Evolutionary conservation across 2,797 vertebrate species (phyloP).

Genomic region (Bradypus variegatus): DNA sequence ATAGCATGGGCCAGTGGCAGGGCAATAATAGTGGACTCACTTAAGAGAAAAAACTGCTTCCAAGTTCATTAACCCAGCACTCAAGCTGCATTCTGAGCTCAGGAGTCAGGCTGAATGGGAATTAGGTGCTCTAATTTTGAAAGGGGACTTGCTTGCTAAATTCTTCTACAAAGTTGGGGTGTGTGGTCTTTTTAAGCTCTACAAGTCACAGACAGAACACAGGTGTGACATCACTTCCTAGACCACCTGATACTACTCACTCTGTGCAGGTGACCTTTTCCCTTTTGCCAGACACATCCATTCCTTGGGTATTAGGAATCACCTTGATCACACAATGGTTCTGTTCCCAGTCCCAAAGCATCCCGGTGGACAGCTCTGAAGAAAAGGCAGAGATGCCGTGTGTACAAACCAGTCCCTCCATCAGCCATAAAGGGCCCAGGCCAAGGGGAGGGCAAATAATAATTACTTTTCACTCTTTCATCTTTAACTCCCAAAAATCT

Average conservation of each 20-base stretch:
- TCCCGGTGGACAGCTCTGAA: background rate
- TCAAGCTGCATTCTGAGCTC: background rate
- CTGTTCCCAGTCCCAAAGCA: background rate
- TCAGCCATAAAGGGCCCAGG: background rate
- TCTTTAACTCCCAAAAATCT: background rate
- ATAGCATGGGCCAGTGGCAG: background rate
- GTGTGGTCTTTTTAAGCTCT: background rate
- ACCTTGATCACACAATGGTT: background rate
- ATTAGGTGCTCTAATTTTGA: background rate
- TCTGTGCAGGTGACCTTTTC: background rate
- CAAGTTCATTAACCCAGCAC: background rate
- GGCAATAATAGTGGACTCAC: background rate
- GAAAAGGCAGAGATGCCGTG: background rate
- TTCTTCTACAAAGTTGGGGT: background rate
- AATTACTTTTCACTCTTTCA: background rate
- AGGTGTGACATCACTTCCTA: background rate
- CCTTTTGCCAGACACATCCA: background rate
- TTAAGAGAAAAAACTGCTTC: background rate
- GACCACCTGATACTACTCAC: background rate
- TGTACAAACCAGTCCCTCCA: accelerated
- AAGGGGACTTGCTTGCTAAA: background rate
- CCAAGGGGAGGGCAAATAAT: accelerated
- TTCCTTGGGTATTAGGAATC: background rate
- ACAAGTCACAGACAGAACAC: background rate
- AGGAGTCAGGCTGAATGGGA: background rate